Percentiles rank a stretch among this genome's conserved stretches.
Evolutionary conservation across 2,888 invertebrate genomes (phyloP).

Genomic region (Pseudococcus jackbeardsleyi): DNA sequence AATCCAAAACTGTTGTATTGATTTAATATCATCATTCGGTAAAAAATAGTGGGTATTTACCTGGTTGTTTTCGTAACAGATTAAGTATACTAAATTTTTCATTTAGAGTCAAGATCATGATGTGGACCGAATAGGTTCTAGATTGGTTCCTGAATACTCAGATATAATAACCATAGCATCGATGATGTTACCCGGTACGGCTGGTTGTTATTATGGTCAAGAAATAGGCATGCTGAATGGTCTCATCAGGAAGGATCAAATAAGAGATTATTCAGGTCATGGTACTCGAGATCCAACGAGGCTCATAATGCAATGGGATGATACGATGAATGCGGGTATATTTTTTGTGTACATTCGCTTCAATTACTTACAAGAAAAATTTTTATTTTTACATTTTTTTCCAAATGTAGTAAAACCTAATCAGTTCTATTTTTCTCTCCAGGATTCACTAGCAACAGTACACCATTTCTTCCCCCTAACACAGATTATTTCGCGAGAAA

Average conservation of each 20-base stretch:
- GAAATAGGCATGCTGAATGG: conserved; percentile 43
- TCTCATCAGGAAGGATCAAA: not conserved
- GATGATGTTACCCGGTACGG: conserved; percentile 34
- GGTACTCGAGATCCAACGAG: not conserved
- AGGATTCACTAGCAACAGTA: conserved; percentile 9
- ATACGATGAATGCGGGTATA: conserved; percentile 41
- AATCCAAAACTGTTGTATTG: no score
- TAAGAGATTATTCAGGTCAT: not conserved
- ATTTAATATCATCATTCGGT: no score
- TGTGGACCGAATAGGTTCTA: not conserved
- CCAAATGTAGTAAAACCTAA: no score
- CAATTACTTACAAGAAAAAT: not conserved
- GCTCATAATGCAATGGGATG: conserved; percentile 53
- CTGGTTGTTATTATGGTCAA: conserved; percentile 33
- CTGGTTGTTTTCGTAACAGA: not conserved
- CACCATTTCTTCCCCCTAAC: not conserved
- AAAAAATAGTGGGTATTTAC: no score
- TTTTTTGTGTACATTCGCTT: not conserved
- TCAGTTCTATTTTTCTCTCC: not conserved
- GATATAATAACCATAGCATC: conserved; percentile 14
- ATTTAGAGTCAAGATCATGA: conserved; percentile 44
- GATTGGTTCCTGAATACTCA: not conserved
- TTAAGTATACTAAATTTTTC: not conserved
- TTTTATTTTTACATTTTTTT: no score
- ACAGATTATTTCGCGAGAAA: conserved; percentile 31